These are phyloP conservation scores for Bombus superbus DNA, from an alignment of 1,140 invertebrate species.

Conservation along the genomic window DNA sequence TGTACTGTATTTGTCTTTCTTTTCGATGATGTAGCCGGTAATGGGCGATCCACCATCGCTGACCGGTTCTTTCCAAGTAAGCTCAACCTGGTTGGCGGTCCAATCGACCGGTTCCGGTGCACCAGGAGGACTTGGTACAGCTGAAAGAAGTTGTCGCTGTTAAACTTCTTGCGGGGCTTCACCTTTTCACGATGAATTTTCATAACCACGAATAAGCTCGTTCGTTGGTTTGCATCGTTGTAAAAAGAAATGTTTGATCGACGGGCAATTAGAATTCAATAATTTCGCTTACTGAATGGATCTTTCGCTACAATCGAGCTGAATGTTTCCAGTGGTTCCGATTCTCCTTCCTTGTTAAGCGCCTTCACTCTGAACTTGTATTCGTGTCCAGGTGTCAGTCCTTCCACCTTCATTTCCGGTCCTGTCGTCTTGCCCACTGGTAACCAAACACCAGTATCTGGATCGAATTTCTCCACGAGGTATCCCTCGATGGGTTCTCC, in stretches of 20 bases:
- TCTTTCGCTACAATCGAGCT: constrained; percentile 97
- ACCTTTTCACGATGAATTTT: too few relatives aligned
- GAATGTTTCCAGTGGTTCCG: constrained; percentile 97
- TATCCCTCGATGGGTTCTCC: constrained; percentile 97
- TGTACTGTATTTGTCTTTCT: constrained; percentile 97
- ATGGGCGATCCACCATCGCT: constrained; percentile 96
- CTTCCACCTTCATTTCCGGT: constrained; percentile 94
- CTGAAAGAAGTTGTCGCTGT: constrained; percentile 74
- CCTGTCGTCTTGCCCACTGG: constrained; percentile 92
- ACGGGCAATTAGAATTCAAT: background rate
- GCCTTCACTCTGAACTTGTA: constrained; percentile 99
- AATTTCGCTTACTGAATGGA: constrained; percentile 92
- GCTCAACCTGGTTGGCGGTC: constrained; percentile 94
- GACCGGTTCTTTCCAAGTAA: constrained; percentile 91
- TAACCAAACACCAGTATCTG: constrained; percentile 94
- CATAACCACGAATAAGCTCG: too few relatives aligned
- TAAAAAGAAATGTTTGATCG: too few relatives aligned
- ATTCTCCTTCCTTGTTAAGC: constrained; percentile 98
- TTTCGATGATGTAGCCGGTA: constrained; percentile 97
- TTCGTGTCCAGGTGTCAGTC: constrained; percentile 95
- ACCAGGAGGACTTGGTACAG: constrained; percentile 91
- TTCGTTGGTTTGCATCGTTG: too few relatives aligned
- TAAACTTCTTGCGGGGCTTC: background rate
- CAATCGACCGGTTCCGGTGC: constrained; percentile 94
- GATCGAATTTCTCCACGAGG: constrained; percentile 97